phyloP scores from a whole-genome alignment of 2,113 vertebrate genomes.

The Saccopteryx bilineata region DNA sequence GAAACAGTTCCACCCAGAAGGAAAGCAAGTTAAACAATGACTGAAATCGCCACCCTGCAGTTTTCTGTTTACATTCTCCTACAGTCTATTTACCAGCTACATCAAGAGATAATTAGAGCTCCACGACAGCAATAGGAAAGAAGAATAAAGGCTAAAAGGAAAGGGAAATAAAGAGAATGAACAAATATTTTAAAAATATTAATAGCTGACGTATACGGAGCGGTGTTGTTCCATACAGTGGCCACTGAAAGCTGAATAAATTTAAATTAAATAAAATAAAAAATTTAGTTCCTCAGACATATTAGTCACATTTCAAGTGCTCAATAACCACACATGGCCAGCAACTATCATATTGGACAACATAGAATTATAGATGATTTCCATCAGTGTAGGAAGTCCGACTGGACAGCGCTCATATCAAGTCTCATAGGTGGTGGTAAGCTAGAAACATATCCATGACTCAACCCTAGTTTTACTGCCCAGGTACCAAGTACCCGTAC shows the following conservation, averaged over 20 bases:
- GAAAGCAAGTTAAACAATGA: constrained; percentile 72
- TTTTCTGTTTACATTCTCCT: constrained; percentile 76
- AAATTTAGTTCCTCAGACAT: not conserved
- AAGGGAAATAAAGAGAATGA: constrained; percentile 54
- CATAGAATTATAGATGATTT: not conserved
- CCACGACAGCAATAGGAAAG: constrained; percentile 41
- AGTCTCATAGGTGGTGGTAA: accelerated
- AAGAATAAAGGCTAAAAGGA: constrained; percentile 50
- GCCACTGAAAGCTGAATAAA: not conserved
- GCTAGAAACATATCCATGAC: too few relatives aligned
- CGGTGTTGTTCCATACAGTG: not conserved
- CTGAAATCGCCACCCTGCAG: constrained; percentile 55
- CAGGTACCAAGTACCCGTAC: not conserved
- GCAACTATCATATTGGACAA: accelerated
- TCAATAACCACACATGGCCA: not conserved
- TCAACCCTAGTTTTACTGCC: too few relatives aligned
- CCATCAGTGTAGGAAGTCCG: not conserved
- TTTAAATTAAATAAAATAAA: constrained; percentile 6
- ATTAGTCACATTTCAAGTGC: not conserved
- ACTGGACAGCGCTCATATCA: accelerated
- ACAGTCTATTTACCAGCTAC: constrained; percentile 69
- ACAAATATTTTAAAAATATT: constrained; percentile 46
- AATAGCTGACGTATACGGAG: not conserved
- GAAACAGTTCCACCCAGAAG: constrained; percentile 68
- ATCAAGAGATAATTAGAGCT: constrained; percentile 78